Percentiles rank a stretch among this genome's conserved stretches.
Evolutionary conservation across 2,888 invertebrate genomes (phyloP).

Genomic region (Scaptomyza tumidula): DNA sequence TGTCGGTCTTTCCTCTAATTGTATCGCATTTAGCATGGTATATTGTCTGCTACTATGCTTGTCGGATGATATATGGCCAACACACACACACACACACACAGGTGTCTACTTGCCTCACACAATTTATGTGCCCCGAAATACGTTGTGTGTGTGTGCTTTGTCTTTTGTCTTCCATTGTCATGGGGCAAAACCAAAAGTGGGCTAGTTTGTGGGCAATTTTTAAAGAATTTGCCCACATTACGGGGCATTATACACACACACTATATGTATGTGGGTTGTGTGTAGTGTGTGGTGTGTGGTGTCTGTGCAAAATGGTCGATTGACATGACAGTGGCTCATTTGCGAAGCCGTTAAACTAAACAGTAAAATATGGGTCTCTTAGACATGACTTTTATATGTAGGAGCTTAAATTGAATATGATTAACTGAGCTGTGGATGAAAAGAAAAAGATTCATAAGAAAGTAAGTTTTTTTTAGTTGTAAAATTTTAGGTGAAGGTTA

Average conservation of each 20-base stretch:
- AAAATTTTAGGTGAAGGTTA: not conserved
- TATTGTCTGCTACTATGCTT: constrained; percentile 61
- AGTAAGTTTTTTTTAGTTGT: not conserved
- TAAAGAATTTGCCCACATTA: constrained; percentile 68
- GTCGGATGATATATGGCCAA: constrained; percentile 50
- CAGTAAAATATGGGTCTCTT: constrained; percentile 22
- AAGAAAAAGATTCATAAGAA: not conserved
- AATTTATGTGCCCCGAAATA: constrained; percentile 50
- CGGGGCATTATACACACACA: not conserved
- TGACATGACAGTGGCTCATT: constrained; percentile 71
- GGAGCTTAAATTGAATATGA: constrained; percentile 20
- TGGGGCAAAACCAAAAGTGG: constrained; percentile 51
- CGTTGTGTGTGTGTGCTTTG: constrained; percentile 12
- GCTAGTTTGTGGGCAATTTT: constrained; percentile 72
- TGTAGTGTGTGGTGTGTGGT: constrained; percentile 1
- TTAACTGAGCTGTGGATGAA: not conserved
- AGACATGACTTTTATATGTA: constrained; percentile 10
- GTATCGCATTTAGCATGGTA: constrained; percentile 74
- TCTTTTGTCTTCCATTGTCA: constrained; percentile 31
- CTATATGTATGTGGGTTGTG: constrained; percentile 29
- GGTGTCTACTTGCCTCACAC: constrained; percentile 47
- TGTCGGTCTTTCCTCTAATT: constrained; percentile 58
- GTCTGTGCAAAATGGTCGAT: constrained; percentile 50
- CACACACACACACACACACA: constrained; percentile 38
- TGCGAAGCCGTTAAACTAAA: constrained; percentile 45